Conservation (phyloP, 2,888 invertebrate genomes). For the Odontocolon sp. region DNA sequence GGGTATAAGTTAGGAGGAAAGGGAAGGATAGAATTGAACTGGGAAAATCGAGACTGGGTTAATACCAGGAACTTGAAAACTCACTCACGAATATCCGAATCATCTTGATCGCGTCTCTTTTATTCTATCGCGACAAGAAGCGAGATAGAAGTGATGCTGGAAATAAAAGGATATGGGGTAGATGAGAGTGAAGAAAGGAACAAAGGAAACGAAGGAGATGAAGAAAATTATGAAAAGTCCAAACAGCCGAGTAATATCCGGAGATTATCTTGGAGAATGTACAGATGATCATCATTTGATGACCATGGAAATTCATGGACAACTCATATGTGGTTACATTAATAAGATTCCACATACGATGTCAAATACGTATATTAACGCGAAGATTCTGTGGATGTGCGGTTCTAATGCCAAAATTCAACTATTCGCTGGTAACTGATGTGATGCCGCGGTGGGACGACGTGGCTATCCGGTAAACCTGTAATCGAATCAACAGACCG, state of each 20-base stretch:
- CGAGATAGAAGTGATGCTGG: background rate
- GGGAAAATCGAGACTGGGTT: background rate
- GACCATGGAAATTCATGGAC: too few relatives aligned
- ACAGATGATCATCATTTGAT: too few relatives aligned
- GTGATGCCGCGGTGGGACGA: conserved; percentile 19
- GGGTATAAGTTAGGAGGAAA: background rate
- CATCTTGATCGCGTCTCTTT: conserved; percentile 34
- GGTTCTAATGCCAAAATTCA: conserved; percentile 49
- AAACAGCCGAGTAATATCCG: too few relatives aligned
- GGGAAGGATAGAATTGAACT: background rate
- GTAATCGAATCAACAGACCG: conserved; percentile 54
- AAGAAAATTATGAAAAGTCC: too few relatives aligned
- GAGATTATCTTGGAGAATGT: too few relatives aligned
- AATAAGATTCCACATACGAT: conserved; percentile 50
- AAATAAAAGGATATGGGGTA: background rate
- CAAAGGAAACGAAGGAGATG: background rate
- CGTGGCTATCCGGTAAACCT: conserved; percentile 45
- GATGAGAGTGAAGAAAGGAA: background rate
- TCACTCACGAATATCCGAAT: conserved; percentile 34
- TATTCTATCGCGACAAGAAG: conserved; percentile 30
- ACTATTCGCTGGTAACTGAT: conserved; percentile 37
- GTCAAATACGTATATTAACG: conserved; percentile 40
- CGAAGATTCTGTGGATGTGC: conserved; percentile 33
- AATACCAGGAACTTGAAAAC: conserved; percentile 25
- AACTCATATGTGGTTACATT: conserved; percentile 40